These are phyloP conservation scores for Scomberomorus guttatus DNA, from an alignment of 2,797 vertebrate genomes.

Conservation along the genomic window DNA sequence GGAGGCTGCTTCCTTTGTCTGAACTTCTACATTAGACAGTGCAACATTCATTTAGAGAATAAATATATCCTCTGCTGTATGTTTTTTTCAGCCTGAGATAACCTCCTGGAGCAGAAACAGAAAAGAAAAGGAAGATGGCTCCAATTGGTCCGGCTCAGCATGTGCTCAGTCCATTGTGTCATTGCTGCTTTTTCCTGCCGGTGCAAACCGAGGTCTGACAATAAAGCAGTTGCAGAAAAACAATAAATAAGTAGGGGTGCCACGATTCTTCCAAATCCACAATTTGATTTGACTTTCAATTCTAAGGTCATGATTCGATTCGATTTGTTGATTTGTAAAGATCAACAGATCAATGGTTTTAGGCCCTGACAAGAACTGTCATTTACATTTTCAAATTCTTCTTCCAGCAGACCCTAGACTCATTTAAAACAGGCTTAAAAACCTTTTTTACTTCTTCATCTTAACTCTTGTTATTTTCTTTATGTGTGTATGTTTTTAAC, in stretches of 20 bases:
- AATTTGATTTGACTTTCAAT: no score
- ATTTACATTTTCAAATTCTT: no score
- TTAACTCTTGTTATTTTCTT: no score
- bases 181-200: constrained; percentile 26
- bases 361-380: no score
- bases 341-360: no score
- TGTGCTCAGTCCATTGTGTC: neutral
- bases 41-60: neutral
- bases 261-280: no score
- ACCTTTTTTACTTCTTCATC: no score
- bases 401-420: no score
- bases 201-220: constrained; percentile 19
- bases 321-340: no score
- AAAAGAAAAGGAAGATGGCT: neutral
- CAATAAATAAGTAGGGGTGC: neutral
- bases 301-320: no score
- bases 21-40: neutral
- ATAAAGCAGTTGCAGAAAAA: constrained; percentile 1
- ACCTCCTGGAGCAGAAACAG: constrained; percentile 2
- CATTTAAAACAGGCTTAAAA: no score
- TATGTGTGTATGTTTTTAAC: no score
- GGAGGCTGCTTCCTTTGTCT: neutral
- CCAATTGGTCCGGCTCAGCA: neutral
- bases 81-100: constrained; percentile 6
- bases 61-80: neutral